Conservation (phyloP, 1,140 invertebrate species). For the Penaeus chinensis region DNA sequence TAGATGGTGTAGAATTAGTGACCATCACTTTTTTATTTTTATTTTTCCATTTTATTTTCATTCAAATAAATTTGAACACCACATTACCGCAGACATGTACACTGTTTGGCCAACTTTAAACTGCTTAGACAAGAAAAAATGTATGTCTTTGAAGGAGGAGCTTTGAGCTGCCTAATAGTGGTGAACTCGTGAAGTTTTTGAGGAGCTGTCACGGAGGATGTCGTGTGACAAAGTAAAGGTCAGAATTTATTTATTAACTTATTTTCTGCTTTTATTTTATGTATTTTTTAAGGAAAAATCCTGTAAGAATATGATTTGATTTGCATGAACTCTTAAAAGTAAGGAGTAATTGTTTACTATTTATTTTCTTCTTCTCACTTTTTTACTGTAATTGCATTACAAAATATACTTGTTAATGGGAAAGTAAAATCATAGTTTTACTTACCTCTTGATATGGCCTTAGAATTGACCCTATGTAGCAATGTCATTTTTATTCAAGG, state of each 20-base stretch:
- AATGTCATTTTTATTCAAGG: conserved; percentile 10
- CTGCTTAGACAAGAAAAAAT: too few relatives aligned
- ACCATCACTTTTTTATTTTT: too few relatives aligned
- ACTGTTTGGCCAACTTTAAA: too few relatives aligned
- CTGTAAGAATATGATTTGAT: conserved; percentile 16
- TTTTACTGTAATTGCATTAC: conserved; percentile 60
- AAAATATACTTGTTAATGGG: conserved; percentile 61
- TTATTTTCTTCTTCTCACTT: conserved; percentile 62
- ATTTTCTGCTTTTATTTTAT: conserved; percentile 27
- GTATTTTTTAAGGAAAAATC: not conserved
- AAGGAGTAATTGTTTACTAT: conserved; percentile 57
- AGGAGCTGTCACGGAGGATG: too few relatives aligned
- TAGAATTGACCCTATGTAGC: not conserved
- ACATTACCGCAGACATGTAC: too few relatives aligned
- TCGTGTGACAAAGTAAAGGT: not conserved
- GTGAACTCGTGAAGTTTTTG: too few relatives aligned
- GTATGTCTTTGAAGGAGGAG: too few relatives aligned
- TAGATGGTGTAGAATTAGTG: too few relatives aligned
- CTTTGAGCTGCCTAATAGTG: too few relatives aligned
- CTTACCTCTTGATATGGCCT: not conserved
- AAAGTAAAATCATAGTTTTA: not conserved
- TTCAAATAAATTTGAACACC: too few relatives aligned
- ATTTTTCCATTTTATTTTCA: too few relatives aligned
- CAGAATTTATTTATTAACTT: conserved; percentile 1
- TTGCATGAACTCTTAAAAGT: conserved; percentile 50